These are phyloP conservation scores for Macrotus californicus DNA, from an alignment of 2,113 vertebrate genomes.

Conservation along the genomic window DNA sequence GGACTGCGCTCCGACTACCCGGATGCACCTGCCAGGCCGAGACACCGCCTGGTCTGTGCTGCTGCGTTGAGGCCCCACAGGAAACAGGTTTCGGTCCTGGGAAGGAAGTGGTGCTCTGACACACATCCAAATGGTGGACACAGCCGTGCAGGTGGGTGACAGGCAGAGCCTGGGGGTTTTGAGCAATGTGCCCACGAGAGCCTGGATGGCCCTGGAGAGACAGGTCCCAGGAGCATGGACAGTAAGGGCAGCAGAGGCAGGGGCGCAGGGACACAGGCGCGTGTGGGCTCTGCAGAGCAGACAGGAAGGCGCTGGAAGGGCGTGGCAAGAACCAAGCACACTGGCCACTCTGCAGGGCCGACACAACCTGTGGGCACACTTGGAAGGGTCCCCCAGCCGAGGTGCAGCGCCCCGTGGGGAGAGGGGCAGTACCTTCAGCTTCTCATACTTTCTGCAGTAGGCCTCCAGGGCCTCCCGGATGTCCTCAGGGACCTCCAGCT, in stretches of 20 bases:
- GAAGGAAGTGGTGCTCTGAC: fast-evolving
- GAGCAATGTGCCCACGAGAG: fast-evolving
- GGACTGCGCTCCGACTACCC: too few relatives aligned
- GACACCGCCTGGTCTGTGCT: not conserved
- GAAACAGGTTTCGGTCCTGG: fast-evolving
- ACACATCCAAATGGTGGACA: fast-evolving
- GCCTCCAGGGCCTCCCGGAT: conserved; percentile 90
- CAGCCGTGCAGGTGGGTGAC: fast-evolving
- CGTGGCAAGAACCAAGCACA: not conserved
- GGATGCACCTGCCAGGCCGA: too few relatives aligned
- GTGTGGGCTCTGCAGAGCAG: fast-evolving
- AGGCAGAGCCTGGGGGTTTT: fast-evolving
- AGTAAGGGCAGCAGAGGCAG: not conserved
- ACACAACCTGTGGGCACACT: not conserved
- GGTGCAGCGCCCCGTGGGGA: not conserved
- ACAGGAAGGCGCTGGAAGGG: not conserved
- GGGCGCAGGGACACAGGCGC: fast-evolving
- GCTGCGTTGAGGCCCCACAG: fast-evolving
- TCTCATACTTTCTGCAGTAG: conserved; percentile 96
- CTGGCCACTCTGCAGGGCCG: not conserved
- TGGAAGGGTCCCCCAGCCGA: not conserved
- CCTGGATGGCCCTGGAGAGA: fast-evolving
- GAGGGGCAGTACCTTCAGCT: conserved; percentile 87
- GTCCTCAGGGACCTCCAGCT: conserved; percentile 91
- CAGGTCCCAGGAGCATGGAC: fast-evolving